These are phyloP conservation scores for Euborellia annulipes DNA, from an alignment of 1,140 invertebrate species.

Conservation along the genomic window DNA sequence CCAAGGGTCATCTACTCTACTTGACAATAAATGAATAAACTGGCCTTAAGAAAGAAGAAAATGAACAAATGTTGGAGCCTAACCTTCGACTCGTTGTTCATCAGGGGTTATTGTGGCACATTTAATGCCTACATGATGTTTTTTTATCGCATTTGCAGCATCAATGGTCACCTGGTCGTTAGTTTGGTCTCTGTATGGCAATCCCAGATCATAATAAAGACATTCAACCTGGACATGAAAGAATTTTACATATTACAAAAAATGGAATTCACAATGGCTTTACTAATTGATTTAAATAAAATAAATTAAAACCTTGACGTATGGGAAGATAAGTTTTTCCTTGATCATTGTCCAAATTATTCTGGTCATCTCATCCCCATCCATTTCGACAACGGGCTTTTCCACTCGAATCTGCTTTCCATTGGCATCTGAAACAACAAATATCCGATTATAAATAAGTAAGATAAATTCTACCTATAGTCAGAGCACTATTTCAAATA, in stretches of 20 bases:
- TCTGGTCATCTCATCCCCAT: conserved; percentile 84
- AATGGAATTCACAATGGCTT: no score
- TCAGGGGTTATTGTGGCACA: conserved; percentile 86
- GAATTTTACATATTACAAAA: background rate
- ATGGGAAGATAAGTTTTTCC: conserved; percentile 72
- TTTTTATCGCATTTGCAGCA: conserved; percentile 67
- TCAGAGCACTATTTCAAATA: no score
- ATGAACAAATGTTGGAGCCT: conserved; percentile 7
- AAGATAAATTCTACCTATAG: no score
- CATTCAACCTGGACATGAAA: conserved; percentile 43
- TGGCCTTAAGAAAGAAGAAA: no score
- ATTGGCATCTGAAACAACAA: conserved; percentile 32
- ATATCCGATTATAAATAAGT: no score
- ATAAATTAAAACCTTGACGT: conserved; percentile 60
- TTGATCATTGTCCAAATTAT: conserved; percentile 86
- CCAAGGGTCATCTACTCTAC: no score
- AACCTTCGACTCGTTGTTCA: conserved; percentile 74
- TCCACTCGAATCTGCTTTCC: conserved; percentile 41
- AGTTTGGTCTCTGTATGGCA: conserved; percentile 70
- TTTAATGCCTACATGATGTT: conserved; percentile 85
- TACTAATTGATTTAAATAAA: no score
- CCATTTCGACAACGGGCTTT: conserved; percentile 71
- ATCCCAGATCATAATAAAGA: conserved; percentile 69
- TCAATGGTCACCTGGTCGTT: conserved; percentile 80
- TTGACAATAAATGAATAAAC: no score